Evolutionary conservation across 2,113 vertebrate species (phyloP).

Genomic region (Chamaetylas fuelleborni): DNA sequence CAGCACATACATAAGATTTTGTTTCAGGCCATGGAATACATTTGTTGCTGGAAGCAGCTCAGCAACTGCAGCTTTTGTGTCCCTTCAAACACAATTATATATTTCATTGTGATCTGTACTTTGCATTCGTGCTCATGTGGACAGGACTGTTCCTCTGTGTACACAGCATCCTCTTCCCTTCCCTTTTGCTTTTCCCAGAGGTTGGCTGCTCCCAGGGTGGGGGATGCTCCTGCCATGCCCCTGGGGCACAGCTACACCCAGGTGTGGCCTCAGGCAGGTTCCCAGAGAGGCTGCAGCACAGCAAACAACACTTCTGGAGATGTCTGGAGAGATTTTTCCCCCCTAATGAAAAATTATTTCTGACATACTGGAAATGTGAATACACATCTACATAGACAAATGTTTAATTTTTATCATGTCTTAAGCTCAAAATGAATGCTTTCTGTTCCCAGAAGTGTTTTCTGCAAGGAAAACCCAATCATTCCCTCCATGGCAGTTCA

Average conservation of each 20-base stretch:
- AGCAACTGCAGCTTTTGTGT: background rate
- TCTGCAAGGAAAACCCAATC: background rate
- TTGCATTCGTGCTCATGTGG: background rate
- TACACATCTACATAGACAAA: background rate
- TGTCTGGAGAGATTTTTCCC: background rate
- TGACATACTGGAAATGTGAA: background rate
- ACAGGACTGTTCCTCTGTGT: background rate
- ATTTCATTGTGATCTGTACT: background rate
- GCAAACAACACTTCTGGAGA: background rate
- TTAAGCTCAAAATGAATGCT: background rate
- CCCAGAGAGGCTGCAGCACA: background rate
- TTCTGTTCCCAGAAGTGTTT: background rate
- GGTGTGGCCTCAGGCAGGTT: background rate
- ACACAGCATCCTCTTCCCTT: background rate
- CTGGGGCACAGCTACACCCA: background rate
- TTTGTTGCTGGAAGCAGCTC: conserved; percentile 33
- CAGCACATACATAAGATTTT: background rate
- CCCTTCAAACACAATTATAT: background rate
- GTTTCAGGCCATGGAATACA: background rate
- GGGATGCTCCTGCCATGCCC: background rate
- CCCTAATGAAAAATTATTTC: background rate
- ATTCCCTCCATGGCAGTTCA: background rate
- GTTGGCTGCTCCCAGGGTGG: rapidly evolving
- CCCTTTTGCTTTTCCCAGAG: background rate
- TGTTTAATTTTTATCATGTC: background rate